Percentiles rank a stretch among this genome's conserved stretches.
phyloP scores from a whole-genome alignment of 2,797 vertebrate species.

The Poeciliopsis gracilis region DNA sequence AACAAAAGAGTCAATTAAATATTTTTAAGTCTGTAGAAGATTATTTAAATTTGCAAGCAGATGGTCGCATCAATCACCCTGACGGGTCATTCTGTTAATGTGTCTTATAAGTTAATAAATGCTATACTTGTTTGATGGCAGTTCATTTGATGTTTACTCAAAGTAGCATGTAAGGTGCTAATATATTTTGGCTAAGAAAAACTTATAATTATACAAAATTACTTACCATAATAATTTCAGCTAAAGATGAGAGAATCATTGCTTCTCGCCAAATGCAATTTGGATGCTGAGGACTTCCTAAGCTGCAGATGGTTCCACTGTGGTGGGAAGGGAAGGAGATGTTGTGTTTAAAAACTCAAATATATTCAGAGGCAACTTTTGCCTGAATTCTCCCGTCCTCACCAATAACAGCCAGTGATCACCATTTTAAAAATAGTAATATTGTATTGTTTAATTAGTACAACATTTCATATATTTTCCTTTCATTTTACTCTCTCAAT shows the following conservation, averaged over 20 bases:
- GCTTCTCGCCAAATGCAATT: slow-evolving; percentile 83
- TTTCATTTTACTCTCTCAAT: too few species aligned
- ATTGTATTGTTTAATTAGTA: too few species aligned
- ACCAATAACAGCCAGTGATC: neutral
- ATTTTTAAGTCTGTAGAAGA: neutral
- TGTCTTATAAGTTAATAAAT: neutral
- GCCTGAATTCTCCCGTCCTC: neutral
- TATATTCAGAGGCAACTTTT: neutral
- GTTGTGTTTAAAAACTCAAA: neutral
- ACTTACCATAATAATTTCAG: slow-evolving; percentile 87
- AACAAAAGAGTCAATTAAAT: neutral
- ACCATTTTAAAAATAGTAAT: neutral
- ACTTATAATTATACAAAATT: neutral
- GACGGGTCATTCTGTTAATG: neutral
- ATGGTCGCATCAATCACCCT: neutral
- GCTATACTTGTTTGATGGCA: neutral
- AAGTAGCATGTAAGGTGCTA: neutral
- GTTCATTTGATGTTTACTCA: neutral
- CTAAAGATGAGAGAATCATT: slow-evolving; percentile 90
- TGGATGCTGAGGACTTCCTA: slow-evolving; percentile 63
- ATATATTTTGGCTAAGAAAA: neutral
- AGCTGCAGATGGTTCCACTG: slow-evolving; percentile 54
- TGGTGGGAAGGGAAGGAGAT: neutral
- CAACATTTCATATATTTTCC: too few species aligned
- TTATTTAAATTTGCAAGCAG: neutral